Evolutionary conservation across 2,113 vertebrate species (phyloP).

Genomic region (Hassar affinis): DNA sequence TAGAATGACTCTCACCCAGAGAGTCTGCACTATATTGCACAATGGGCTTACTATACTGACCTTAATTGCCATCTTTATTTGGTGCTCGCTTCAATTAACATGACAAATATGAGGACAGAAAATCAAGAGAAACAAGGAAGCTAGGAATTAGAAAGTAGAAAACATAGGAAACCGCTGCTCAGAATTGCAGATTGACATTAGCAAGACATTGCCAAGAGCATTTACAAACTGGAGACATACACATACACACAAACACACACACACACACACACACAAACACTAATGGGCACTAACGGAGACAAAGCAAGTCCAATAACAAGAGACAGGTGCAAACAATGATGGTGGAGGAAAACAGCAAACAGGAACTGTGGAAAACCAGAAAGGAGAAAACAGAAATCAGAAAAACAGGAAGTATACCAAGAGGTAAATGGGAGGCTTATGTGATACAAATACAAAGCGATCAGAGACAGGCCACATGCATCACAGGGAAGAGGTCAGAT

Average conservation of each 20-base stretch:
- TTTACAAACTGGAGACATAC: not conserved
- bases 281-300: conserved; percentile 11
- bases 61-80: not conserved
- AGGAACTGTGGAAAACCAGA: conserved; percentile 19
- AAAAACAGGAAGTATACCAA: conserved; percentile 20
- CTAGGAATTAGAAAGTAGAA: not conserved
- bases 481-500: conserved; percentile 1
- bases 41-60: not conserved
- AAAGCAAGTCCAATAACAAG: conserved; percentile 17
- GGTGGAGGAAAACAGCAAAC: conserved; percentile 4
- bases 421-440: conserved; percentile 12
- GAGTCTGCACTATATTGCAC: not conserved
- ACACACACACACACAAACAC: not conserved
- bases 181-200: conserved; percentile 28
- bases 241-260: not conserved
- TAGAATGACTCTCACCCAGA: not conserved
- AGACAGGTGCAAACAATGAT: conserved; percentile 27
- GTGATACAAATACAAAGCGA: conserved; percentile 16
- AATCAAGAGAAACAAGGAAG: not conserved
- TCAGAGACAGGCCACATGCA: conserved; percentile 4
- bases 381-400: conserved; percentile 17
- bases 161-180: conserved; percentile 14
- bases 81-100: not conserved
- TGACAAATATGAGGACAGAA: not conserved
- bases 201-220: conserved; percentile 7